Base-by-base conservation (phyloP, 1,140 invertebrate genomes). In the Drosophila ogumai region DNA sequence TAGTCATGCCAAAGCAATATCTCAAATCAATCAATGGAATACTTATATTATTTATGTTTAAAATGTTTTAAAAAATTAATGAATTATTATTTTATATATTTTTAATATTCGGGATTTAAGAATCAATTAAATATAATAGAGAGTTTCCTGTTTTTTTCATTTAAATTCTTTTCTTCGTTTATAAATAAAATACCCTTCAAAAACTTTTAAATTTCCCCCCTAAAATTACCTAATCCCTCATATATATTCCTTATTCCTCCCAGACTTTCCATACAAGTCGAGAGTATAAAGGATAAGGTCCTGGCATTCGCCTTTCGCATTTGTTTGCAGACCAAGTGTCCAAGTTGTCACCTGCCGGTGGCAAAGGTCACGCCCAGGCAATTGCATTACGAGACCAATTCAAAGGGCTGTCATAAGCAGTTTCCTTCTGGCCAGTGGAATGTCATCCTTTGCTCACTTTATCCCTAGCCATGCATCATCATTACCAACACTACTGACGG, bases 331-430 rank as follows among this genome's bases (percentile, higher is more conserved):
- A 25, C 19, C 32, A 72, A 44, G 68, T 63, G 71, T 73, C 47
- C 56, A 74, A 59, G 68, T 73, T 75, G 41, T 55, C 72, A 75
- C 72, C 57, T 63, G 69, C 50, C 44, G 74, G 22, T 55, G 75
- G 63, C 74, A 71, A 71, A 82, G 69, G 76, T 79, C 69, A 72
- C 67, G 68, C 31, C 43, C 50, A 55, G 47, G 52, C 73, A 68
- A 76, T 64, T 76, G 60, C 63, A 80, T 75, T 75, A 79, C 28
- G 40, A 40, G 38, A 46, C 74, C 47, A 38, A 55, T 76, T 78
- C 68, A 74, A 67, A 61, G 67, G 58, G 32, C 52, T 67, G 56
- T 56, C 74, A 65, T 71, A 55, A 71, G 49, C 36, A 52, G 56
- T 61, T 12, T 22, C 17, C 47, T 19, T 10, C 17, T 15, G 36